A percentile compares a stretch with the other conserved stretches of the same genome.
Conservation (phyloP, 2,888 invertebrate genomes). For the Coenonympha glycerion region DNA sequence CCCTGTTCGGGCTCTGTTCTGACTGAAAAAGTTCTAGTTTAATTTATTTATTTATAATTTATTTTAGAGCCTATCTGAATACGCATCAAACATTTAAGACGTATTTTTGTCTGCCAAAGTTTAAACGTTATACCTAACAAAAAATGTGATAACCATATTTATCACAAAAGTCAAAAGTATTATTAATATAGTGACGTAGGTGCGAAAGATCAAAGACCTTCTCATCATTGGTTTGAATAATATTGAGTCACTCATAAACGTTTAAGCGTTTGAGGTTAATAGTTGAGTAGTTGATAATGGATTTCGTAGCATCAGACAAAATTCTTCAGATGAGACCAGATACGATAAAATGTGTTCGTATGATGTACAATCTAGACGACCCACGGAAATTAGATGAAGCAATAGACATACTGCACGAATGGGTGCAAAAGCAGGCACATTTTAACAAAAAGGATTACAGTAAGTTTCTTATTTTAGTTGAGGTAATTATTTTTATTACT, state of each 20-base stretch:
- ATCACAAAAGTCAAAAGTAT: too few relatives aligned
- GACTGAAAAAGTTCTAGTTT: too few relatives aligned
- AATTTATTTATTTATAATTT: too few relatives aligned
- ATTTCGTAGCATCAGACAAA: slow-evolving; percentile 1
- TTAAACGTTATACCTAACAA: too few relatives aligned
- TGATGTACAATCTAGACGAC: slow-evolving; percentile 35
- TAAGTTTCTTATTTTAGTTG: slow-evolving; percentile 34
- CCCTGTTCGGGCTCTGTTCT: too few relatives aligned
- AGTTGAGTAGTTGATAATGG: slow-evolving; percentile 13
- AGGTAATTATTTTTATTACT: not conserved
- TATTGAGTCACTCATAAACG: slow-evolving; percentile 13
- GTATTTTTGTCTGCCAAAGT: too few relatives aligned
- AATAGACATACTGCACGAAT: slow-evolving; percentile 38
- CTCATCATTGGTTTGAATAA: too few relatives aligned
- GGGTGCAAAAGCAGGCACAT: slow-evolving; percentile 43
- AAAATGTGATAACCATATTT: too few relatives aligned
- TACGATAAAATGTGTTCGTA: slow-evolving; percentile 33
- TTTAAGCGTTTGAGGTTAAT: not conserved
- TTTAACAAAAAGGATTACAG: slow-evolving; percentile 40
- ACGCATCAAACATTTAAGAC: too few relatives aligned
- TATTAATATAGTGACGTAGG: too few relatives aligned
- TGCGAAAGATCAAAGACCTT: too few relatives aligned
- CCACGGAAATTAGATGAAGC: slow-evolving; percentile 35
- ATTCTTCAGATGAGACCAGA: slow-evolving; percentile 31
- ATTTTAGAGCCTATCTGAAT: too few relatives aligned